Conservation (phyloP, 2,888 invertebrate species). For the Lithophane leautieri region DNA sequence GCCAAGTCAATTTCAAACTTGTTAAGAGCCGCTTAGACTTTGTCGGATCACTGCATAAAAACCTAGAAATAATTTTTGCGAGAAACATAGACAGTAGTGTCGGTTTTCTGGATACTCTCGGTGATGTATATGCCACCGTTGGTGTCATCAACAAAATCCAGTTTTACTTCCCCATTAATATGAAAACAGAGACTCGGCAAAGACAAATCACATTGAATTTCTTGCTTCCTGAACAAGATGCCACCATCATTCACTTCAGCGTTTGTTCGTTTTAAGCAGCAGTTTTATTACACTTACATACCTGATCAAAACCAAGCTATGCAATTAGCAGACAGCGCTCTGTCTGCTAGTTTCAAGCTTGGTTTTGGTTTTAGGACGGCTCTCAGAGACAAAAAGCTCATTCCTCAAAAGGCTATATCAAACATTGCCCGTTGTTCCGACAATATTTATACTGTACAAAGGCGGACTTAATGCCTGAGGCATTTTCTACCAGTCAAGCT, state of each 20-base stretch:
- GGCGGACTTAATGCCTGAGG: no score
- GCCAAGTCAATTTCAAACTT: conserved; percentile 66
- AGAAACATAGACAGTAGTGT: conserved; percentile 90
- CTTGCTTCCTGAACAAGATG: conserved; percentile 85
- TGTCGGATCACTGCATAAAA: conserved; percentile 80
- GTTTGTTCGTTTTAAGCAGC: no score
- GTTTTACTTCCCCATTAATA: conserved; percentile 88
- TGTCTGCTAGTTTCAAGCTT: no score
- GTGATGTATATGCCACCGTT: no score
- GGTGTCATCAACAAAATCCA: conserved; percentile 92
- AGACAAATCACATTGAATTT: conserved; percentile 84
- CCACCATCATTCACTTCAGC: conserved; percentile 90
- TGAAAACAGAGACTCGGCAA: conserved; percentile 85
- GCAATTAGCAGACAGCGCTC: no score
- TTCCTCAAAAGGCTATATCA: not conserved
- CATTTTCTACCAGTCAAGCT: no score
- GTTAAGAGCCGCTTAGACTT: conserved; percentile 62
- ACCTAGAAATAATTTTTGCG: conserved; percentile 88
- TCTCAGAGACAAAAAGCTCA: not conserved
- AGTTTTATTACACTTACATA: not conserved
- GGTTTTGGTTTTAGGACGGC: no score
- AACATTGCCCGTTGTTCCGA: not conserved
- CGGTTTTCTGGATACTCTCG: no score
- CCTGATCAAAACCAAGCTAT: no score
- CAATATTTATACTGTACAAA: conserved; percentile 73